Evolutionary conservation across 2,113 vertebrate genomes (phyloP).

Genomic region (Beaufortia kweichowensis): DNA sequence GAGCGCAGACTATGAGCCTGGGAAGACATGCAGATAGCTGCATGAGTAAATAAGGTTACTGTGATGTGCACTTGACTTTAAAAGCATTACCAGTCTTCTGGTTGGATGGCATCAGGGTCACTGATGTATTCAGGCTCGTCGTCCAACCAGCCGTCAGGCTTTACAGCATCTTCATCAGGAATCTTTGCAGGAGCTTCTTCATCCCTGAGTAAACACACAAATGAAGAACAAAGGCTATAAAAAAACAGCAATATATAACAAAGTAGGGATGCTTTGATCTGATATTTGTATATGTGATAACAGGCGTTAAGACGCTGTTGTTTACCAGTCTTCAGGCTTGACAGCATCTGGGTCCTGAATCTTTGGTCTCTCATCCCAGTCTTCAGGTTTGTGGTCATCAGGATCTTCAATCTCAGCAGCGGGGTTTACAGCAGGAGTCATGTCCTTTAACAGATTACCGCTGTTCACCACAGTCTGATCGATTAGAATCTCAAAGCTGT

Average conservation of each 20-base stretch:
- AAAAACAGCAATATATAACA: neutral
- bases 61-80: neutral
- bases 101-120: conserved; percentile 92
- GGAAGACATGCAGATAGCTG: too few relatives aligned
- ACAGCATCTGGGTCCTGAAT: conserved; percentile 91
- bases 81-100: conserved; percentile 87
- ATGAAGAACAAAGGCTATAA: neutral
- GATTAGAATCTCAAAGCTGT: conserved; percentile 91
- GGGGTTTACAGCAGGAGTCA: conserved; percentile 93
- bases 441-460: conserved; percentile 87
- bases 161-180: conserved; percentile 86
- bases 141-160: conserved; percentile 96
- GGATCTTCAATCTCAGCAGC: conserved; percentile 93
- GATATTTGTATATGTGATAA: too few relatives aligned
- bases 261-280: too few relatives aligned
- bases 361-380: conserved; percentile 98
- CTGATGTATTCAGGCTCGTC: conserved; percentile 90
- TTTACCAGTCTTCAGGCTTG: conserved; percentile 96
- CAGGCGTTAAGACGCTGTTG: neutral
- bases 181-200: conserved; percentile 95
- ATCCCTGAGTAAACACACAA: conserved; percentile 77
- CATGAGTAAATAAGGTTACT: neutral
- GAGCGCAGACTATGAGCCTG: neutral
- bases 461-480: conserved; percentile 93
- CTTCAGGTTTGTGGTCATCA: conserved; percentile 92